These are phyloP conservation scores for Heteromormyrus szaboi DNA, from an alignment of 2,797 vertebrate genomes.

Conservation along the genomic window DNA sequence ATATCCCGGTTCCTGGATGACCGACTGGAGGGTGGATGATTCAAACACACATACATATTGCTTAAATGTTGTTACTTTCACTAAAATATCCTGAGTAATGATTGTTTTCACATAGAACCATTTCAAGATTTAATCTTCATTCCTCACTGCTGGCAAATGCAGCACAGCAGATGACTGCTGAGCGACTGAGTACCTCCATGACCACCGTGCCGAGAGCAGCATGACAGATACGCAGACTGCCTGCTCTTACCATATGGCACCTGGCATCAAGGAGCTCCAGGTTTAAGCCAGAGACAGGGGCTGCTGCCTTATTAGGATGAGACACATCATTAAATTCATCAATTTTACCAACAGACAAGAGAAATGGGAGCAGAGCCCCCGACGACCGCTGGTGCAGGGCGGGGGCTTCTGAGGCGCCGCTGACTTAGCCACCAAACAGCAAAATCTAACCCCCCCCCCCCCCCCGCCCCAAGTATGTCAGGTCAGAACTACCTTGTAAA, in stretches of 20 bases:
- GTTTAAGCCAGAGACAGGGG: neutral
- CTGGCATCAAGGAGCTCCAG: neutral
- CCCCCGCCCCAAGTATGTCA: neutral
- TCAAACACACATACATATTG: neutral
- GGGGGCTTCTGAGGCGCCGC: neutral
- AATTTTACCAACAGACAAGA: neutral
- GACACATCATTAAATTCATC: conserved; percentile 6
- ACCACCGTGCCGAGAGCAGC: neutral
- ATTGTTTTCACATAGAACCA: neutral
- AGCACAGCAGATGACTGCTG: neutral
- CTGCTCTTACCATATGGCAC: neutral
- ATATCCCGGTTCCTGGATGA: neutral
- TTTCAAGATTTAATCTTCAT: neutral
- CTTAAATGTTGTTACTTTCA: neutral
- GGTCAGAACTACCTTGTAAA: neutral
- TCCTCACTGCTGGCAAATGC: neutral
- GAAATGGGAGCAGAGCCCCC: neutral
- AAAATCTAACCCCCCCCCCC: neutral
- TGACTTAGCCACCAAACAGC: neutral
- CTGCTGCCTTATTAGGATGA: neutral
- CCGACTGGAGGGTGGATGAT: neutral
- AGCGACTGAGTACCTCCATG: neutral
- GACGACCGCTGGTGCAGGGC: too few species aligned
- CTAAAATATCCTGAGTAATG: neutral
- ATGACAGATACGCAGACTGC: neutral